Conservation (phyloP, 2,113 vertebrate genomes). For the Sylvia atricapilla region DNA sequence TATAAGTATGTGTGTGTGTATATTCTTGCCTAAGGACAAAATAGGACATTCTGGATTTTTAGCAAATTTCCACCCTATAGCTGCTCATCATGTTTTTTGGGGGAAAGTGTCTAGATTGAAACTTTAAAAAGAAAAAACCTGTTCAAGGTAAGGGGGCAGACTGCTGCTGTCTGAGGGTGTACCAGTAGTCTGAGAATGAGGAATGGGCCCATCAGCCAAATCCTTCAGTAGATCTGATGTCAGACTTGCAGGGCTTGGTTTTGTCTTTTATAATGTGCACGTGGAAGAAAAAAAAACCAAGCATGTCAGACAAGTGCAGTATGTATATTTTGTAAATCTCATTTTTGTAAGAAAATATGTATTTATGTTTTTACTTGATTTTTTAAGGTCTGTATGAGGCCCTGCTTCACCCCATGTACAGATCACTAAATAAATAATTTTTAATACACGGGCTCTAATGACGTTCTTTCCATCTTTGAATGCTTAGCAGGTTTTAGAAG, state of each 20-base stretch:
- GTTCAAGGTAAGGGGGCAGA: neutral
- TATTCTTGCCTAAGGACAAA: conserved; percentile 50
- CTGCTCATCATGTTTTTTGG: conserved; percentile 1
- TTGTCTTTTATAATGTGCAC: conserved; percentile 70
- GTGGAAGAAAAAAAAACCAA: conserved; percentile 17
- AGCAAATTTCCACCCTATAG: conserved; percentile 25
- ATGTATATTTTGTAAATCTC: conserved; percentile 89
- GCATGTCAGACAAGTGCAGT: conserved; percentile 75
- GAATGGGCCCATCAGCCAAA: conserved; percentile 23
- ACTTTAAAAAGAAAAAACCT: neutral
- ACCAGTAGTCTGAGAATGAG: conserved; percentile 18
- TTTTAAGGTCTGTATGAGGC: conserved; percentile 76
- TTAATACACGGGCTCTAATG: conserved; percentile 49
- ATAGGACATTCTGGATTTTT: conserved; percentile 34
- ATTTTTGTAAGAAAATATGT: conserved; percentile 86
- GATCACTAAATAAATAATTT: conserved; percentile 90
- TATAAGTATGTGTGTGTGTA: conserved; percentile 30
- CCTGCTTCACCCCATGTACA: conserved; percentile 83
- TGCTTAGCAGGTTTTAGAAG: neutral
- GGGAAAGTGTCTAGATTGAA: neutral
- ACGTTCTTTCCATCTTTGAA: neutral
- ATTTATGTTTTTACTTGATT: conserved; percentile 89
- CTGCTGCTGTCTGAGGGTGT: neutral
- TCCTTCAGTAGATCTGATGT: conserved; percentile 27
- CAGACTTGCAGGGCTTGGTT: conserved; percentile 49